Evolutionary conservation across 2,888 invertebrate species (phyloP), one percentile per base, ranked within the genome.

Genomic region (Nomada ruficornis): DNA sequence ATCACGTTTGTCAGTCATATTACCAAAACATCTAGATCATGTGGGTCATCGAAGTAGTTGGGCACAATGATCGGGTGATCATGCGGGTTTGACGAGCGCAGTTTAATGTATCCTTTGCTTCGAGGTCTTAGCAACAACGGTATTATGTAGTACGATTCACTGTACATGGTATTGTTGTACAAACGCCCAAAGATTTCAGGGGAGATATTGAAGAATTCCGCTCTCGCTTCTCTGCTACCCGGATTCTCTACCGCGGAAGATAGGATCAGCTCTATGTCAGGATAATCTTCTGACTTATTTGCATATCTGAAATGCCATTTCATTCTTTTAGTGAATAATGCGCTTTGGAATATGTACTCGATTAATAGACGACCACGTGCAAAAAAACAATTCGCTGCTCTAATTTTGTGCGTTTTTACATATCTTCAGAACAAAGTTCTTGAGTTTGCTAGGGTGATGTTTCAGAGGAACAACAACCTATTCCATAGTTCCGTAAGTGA

Each of bases 1-100:
- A 36, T n/a, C 7, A 42, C 10, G 36, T 20, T n/a, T 23, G 1
- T 7, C 10, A 18, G 0, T 23, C 10, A 20, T 18, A 11, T 94
- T 95, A 97, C 97, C 94, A 97, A 93, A 72, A 96, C 94, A 86
- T 96, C 95, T 26, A 97, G 91, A 91, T 98, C 98, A 50, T 95
- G 93, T 0, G 96, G 96, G 89, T 97, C 95, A 0, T 95, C 94
- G 89, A 96, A 97, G 93, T 99, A 99, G 93, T 98, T 98, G 0
- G 99, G 97, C 93, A 97, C 96, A 79, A 99, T 98, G n/a, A 96
- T 93, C 0, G 98, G 98, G 86, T 97, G 96, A 0, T 96, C 95
- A 73, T 95, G 94, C 0, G 98, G 97, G 91, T 97, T 95, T 0
- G 94, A 94, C 64, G 97, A 96, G 86, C 94, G 95, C 1, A 99